A percentile compares a stretch with the other conserved stretches of the same genome.
phyloP scores from a whole-genome alignment of 1,140 invertebrate species.

The Drosophila nigrodunni region DNA sequence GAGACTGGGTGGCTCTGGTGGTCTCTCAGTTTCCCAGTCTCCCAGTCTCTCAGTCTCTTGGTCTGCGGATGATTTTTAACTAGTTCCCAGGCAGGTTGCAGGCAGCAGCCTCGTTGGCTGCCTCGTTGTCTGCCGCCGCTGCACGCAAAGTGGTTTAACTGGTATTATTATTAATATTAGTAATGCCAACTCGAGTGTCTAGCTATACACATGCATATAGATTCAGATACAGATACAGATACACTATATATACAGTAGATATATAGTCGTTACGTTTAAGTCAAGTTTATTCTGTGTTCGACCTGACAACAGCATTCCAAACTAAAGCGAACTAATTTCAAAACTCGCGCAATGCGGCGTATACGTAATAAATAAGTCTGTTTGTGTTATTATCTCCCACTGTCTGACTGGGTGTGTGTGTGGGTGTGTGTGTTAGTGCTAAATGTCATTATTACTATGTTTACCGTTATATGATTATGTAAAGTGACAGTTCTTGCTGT shows the following conservation, averaged over 20 bases:
- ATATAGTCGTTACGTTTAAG: slow-evolving; percentile 29
- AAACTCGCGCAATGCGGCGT: slow-evolving; percentile 30
- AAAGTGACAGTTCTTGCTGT: slow-evolving; percentile 35
- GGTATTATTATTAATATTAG: slow-evolving; percentile 75
- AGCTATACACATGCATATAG: slow-evolving; percentile 9
- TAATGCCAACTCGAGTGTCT: slow-evolving; percentile 55
- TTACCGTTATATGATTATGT: slow-evolving; percentile 33
- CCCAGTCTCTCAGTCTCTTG: background rate
- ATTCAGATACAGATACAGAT: slow-evolving; percentile 6
- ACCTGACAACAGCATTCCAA: slow-evolving; percentile 49
- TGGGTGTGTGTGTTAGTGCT: slow-evolving; percentile 13
- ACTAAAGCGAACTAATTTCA: slow-evolving; percentile 23
- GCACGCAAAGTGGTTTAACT: slow-evolving; percentile 75
- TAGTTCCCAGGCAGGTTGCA: slow-evolving; percentile 40
- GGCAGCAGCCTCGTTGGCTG: slow-evolving; percentile 33
- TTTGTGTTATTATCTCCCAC: slow-evolving; percentile 15
- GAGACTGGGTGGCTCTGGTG: slow-evolving; percentile 38
- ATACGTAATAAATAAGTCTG: slow-evolving; percentile 46
- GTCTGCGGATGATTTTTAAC: slow-evolving; percentile 38
- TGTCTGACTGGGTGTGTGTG: background rate
- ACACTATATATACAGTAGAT: background rate
- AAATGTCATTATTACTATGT: slow-evolving; percentile 24
- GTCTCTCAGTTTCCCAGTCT: background rate
- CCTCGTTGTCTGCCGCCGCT: slow-evolving; percentile 69
- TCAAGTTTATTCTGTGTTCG: slow-evolving; percentile 48